Conservation (phyloP, 2,113 vertebrate species). For the Ptyas mucosa region DNA sequence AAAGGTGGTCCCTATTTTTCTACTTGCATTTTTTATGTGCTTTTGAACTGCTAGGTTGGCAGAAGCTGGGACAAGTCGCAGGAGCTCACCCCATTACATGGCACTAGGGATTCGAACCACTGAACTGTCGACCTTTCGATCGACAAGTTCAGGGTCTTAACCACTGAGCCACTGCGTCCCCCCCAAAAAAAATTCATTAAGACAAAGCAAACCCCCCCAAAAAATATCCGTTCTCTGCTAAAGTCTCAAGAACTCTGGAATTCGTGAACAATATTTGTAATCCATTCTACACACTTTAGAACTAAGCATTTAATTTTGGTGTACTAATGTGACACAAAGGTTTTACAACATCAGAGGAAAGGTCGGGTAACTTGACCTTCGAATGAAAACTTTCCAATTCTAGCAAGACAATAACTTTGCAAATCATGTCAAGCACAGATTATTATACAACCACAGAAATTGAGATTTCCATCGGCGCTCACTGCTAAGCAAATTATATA, state of each 20-base stretch:
- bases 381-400: constrained; percentile 46
- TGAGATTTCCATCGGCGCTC: constrained; percentile 54
- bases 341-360: constrained; percentile 29
- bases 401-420: constrained; percentile 46
- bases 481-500: constrained; percentile 62
- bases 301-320: neutral
- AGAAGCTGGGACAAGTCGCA: no score
- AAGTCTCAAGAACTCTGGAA: no score
- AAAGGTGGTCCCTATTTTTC: no score
- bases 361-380: constrained; percentile 55
- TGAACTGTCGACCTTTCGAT: no score
- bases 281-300: neutral
- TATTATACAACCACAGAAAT: constrained; percentile 53
- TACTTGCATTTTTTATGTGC: no score
- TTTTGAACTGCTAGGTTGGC: no score
- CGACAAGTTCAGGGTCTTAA: no score
- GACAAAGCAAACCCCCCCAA: neutral
- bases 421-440: constrained; percentile 56
- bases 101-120: no score
- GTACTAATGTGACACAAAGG: constrained; percentile 24
- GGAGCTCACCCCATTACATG: no score
- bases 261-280: no score
- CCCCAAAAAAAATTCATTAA: neutral
- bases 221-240: neutral
- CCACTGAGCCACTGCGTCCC: no score